These are phyloP conservation scores for Heliconius hewitsoni DNA, from an alignment of 1,140 invertebrate species.

Conservation along the genomic window DNA sequence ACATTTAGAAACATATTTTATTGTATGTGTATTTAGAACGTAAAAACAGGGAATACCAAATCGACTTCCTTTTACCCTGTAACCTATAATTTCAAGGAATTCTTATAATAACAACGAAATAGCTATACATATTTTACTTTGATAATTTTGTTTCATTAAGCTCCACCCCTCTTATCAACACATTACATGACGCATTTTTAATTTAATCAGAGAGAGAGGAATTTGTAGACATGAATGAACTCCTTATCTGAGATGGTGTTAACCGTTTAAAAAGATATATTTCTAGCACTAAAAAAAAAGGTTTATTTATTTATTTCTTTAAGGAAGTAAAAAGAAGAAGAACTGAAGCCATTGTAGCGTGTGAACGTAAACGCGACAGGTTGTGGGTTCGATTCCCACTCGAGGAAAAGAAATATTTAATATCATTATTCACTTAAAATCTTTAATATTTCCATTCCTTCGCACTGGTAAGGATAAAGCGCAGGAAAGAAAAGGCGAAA, in stretches of 20 bases:
- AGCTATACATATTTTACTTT: neutral
- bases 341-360: too few relatives aligned
- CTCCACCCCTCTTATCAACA: neutral
- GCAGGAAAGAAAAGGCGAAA: too few relatives aligned
- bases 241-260: conserved; percentile 2
- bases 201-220: conserved; percentile 4
- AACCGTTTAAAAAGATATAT: neutral
- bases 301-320: neutral
- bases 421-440: too few relatives aligned
- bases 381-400: too few relatives aligned
- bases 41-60: neutral
- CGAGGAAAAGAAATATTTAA: too few relatives aligned
- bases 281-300: neutral
- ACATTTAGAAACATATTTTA: too few relatives aligned
- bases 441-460: too few relatives aligned
- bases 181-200: conserved; percentile 1
- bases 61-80: neutral
- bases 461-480: too few relatives aligned
- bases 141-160: neutral
- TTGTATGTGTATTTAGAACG: too few relatives aligned
- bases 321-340: too few relatives aligned
- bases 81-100: neutral
- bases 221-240: neutral
- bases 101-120: neutral
- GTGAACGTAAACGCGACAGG: too few relatives aligned